These are phyloP conservation scores for Channa maculata DNA, from an alignment of 2,113 vertebrate genomes.

Conservation along the genomic window DNA sequence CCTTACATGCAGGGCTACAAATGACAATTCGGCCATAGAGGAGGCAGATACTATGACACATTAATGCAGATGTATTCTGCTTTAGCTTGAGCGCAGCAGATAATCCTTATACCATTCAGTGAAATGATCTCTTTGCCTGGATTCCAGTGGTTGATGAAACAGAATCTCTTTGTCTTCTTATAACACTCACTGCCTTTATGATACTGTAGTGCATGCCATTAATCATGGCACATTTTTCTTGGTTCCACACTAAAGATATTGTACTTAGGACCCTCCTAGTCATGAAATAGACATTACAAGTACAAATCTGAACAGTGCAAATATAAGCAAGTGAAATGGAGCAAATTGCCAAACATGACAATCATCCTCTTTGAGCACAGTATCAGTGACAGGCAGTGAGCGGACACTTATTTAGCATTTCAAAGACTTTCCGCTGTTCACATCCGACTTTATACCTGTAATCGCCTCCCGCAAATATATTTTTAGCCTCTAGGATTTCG, in stretches of 20 bases:
- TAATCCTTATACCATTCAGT: slow-evolving; percentile 24
- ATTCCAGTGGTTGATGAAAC: slow-evolving; percentile 14
- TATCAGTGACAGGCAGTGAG: slow-evolving; percentile 37
- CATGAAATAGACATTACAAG: slow-evolving; percentile 19
- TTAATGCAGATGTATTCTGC: slow-evolving; percentile 69
- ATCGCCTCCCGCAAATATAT: slow-evolving; percentile 74
- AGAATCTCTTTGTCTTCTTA: slow-evolving; percentile 1
- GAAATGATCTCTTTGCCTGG: slow-evolving; percentile 27
- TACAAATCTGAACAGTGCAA: neutral
- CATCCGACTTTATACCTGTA: slow-evolving; percentile 68
- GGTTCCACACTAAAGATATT: neutral
- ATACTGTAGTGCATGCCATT: slow-evolving; percentile 2
- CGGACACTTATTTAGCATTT: slow-evolving; percentile 68
- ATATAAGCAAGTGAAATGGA: slow-evolving; percentile 12
- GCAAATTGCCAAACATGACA: slow-evolving; percentile 29
- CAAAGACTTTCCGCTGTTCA: slow-evolving; percentile 56
- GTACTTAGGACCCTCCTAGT: slow-evolving; percentile 9
- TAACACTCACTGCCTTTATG: slow-evolving; percentile 6
- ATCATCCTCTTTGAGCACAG: slow-evolving; percentile 26
- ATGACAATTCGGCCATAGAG: slow-evolving; percentile 51
- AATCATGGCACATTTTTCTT: neutral
- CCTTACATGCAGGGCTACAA: slow-evolving; percentile 52
- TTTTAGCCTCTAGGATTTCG: slow-evolving; percentile 78
- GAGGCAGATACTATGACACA: slow-evolving; percentile 43
- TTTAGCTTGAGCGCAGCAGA: slow-evolving; percentile 23